Evolutionary conservation across 2,797 vertebrate species (phyloP).

Genomic region (Coilia nasus): DNA sequence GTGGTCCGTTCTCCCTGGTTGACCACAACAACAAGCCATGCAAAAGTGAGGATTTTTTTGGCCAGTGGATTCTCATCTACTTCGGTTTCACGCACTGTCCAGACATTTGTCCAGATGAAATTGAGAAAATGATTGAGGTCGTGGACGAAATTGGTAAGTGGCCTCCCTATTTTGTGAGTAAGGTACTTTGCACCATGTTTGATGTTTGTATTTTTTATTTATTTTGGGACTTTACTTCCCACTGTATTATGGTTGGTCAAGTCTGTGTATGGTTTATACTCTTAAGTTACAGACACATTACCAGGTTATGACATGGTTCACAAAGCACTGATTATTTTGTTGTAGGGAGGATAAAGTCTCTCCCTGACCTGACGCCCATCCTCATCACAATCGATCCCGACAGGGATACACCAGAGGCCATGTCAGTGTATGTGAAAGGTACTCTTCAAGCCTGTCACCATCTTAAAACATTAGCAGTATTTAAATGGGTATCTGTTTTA

Average conservation of each 20-base stretch:
- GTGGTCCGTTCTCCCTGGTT: slow-evolving; percentile 89
- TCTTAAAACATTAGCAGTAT: background rate
- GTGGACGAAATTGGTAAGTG: slow-evolving; percentile 90
- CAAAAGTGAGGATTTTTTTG: slow-evolving; percentile 85
- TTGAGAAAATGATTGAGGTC: slow-evolving; percentile 94
- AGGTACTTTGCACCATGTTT: background rate
- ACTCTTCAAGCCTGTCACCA: background rate
- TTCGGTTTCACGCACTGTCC: slow-evolving; percentile 98
- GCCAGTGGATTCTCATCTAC: slow-evolving; percentile 92
- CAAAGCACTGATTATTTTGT: background rate
- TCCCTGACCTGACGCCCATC: slow-evolving; percentile 88
- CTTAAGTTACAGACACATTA: background rate
- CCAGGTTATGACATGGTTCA: background rate
- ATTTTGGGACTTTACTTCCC: background rate
- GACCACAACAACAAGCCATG: slow-evolving; percentile 82
- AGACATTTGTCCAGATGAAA: slow-evolving; percentile 94
- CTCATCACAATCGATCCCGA: slow-evolving; percentile 97
- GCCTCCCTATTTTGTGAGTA: background rate
- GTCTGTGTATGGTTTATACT: background rate
- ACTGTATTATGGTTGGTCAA: background rate
- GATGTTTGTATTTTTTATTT: background rate
- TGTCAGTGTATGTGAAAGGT: slow-evolving; percentile 92
- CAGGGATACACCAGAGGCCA: slow-evolving; percentile 86
- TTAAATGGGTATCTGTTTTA: background rate
- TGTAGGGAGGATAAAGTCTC: slow-evolving; percentile 81